Percentiles rank a stretch among this genome's conserved stretches.
phyloP scores from a whole-genome alignment of 1,140 invertebrate species.

The Drosophila grimshawi region DNA sequence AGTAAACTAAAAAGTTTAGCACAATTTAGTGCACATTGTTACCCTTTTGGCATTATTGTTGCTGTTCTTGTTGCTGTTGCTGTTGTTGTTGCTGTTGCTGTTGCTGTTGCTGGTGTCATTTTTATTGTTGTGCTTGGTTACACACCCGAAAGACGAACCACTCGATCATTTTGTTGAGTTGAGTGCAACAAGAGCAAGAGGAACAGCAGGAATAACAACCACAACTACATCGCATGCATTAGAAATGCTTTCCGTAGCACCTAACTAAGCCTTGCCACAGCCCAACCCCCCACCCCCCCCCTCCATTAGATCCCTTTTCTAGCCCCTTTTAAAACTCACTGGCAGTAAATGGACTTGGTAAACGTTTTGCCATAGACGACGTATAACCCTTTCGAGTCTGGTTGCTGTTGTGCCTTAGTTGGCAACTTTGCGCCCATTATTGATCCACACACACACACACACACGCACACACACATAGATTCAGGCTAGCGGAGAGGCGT shows the following conservation, averaged over 20 bases:
- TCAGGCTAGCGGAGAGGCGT: slow-evolving; percentile 31
- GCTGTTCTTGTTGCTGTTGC: slow-evolving; percentile 35
- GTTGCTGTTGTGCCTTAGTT: slow-evolving; percentile 38
- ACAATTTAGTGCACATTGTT: slow-evolving; percentile 75
- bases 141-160: too few species aligned
- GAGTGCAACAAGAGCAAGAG: slow-evolving; percentile 64
- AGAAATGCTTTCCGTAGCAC: slow-evolving; percentile 45
- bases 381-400: slow-evolving; percentile 55
- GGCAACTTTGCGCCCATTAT: slow-evolving; percentile 78
- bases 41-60: slow-evolving; percentile 57
- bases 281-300: background rate
- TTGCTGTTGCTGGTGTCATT: slow-evolving; percentile 49
- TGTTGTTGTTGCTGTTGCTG: slow-evolving; percentile 49
- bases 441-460: slow-evolving; percentile 59
- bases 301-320: background rate
- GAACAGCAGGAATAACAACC: slow-evolving; percentile 46
- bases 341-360: slow-evolving; percentile 53
- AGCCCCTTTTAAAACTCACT: slow-evolving; percentile 4
- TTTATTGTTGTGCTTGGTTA: slow-evolving; percentile 38
- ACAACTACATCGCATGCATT: slow-evolving; percentile 49
- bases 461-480: slow-evolving; percentile 23
- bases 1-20: slow-evolving; percentile 66
- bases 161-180: slow-evolving; percentile 56
- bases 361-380: slow-evolving; percentile 55
- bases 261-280: slow-evolving; percentile 25